Evolutionary conservation across 2,113 vertebrate genomes (phyloP), one percentile per base, ranked within the genome.

Genomic region (Seriola aureovittata): DNA sequence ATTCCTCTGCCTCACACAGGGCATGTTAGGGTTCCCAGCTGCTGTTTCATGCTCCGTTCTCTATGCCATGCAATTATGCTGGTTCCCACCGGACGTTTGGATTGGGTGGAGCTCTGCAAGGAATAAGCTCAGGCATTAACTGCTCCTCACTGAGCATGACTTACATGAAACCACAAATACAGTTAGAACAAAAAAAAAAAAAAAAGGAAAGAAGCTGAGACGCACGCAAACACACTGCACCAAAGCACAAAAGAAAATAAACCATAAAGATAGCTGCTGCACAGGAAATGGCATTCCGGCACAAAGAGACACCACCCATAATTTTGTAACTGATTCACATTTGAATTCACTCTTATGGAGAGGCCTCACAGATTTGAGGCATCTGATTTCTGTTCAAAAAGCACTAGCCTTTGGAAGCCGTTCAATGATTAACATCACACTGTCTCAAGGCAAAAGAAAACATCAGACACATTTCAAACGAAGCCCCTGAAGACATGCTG

Each of bases 51-150:
- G 89, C 85, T 88, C 72, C 48, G 16, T 64, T 88, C 60, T 81
- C 80, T 72, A 66, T 84, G 89, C 92, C 92, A 89, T 88, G 82
- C 86, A 90, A 90, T 94, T 91, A 92, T 71, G n/a, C 81, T 59
- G 74, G 81, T 91, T 94, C 92, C 90, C 91, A 92, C 89, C 81
- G 80, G 91, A 92, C 84, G 89, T 89, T 84, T 60, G 72, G 52
- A 69, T 82, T 85, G 90, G 91, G 89, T 94, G 89, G 92, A 91
- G 92, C 86, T 86, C 84, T 68, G 77, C 73, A 71, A 81, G 68
- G 67, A 85, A 79, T 85, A 91, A 92, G 84, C 88, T 81, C 79
- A 58, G 75, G 81, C 82, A 91, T 90, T 89, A 88, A 88, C 84
- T 86, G 71, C 75, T 92, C 75, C 81, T 89, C 71, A 60, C 78